These are phyloP conservation scores for Megamerina dolium DNA, from an alignment of 2,888 invertebrate genomes.

Conservation along the genomic window DNA sequence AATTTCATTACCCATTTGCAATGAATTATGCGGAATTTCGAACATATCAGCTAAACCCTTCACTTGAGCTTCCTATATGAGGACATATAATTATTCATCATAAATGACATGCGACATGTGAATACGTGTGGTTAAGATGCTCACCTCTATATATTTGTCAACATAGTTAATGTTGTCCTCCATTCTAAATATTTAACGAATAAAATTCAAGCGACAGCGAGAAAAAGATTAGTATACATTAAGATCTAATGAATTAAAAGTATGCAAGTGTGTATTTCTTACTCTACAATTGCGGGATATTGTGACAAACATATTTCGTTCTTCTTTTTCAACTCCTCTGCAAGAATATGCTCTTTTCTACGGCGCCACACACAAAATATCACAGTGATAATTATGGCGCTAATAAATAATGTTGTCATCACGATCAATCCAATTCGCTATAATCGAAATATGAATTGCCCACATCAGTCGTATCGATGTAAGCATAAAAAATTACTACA, in stretches of 20 bases:
- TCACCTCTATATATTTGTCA: slow-evolving; percentile 55
- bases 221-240: no score
- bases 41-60: slow-evolving; percentile 39
- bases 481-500: slow-evolving; percentile 1
- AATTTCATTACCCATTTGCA: slow-evolving; percentile 50
- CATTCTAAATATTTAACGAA: no score
- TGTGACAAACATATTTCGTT: slow-evolving; percentile 29
- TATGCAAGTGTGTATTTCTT: slow-evolving; percentile 14
- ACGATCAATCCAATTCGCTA: slow-evolving; percentile 28
- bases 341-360: slow-evolving; percentile 19
- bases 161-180: slow-evolving; percentile 56
- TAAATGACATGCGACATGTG: no score
- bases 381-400: slow-evolving; percentile 19
- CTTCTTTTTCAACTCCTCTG: slow-evolving; percentile 21
- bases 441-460: no score
- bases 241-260: background rate
- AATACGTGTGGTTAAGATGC: background rate
- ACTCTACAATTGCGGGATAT: slow-evolving; percentile 26
- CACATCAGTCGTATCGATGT: background rate
- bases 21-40: slow-evolving; percentile 39
- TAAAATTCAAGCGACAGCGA: no score
- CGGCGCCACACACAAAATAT: slow-evolving; percentile 18
- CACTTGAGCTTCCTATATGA: slow-evolving; percentile 36
- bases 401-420: slow-evolving; percentile 23
- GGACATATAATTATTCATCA: background rate